Base-by-base conservation (phyloP, 2,888 invertebrate species). In the Silvanus unidentatus region DNA sequence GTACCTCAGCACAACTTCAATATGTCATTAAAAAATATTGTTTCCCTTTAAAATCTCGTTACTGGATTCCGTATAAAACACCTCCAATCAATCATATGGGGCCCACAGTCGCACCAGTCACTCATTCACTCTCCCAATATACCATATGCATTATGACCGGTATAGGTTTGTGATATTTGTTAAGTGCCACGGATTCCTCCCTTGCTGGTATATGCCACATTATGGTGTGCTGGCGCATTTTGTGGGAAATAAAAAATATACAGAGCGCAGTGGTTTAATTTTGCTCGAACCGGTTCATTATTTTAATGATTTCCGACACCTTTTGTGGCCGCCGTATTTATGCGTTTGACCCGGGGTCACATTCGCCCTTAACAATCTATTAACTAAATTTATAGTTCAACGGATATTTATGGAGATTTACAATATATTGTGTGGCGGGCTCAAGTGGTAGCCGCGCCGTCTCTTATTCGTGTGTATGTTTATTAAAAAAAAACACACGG, bases 21-120 rank as follows among this genome's bases (percentile, higher is more conserved):
- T 59, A 59, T 62, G 63, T 61, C 62, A 60, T 64, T 64, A 60
- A 65, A 65, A 63, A 63, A 62, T 62, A 62, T 62, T 53, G 58
- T 60, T 59, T 58, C 61, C 62, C 63, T 59, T 59, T 58, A 55
- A 55, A 53, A 59, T 60, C 57, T 54, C 57, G 55, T 58, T 57
- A 54, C 53, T 52, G 49, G 50, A 55, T 58, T 58, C 49, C 50
- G 50, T 54, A 53, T 48, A 51, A 52, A 51, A 49, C 48, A 40
- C 45, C 52, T 48, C 48, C 56, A 46, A 60, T 62, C 60, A 57
- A 57, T 57, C 57, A 57, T 50, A 38, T n/a, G n/a, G n/a, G n/a
- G 37, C 16, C 15, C 41, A n/a, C 41, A 16, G 32, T 41, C 37
- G 36, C 43, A n/a, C n/a, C n/a, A n/a, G n/a, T n/a, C n/a, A n/a